Conservation (phyloP, 2,888 invertebrate genomes). For the Ectropis crepuscularia region DNA sequence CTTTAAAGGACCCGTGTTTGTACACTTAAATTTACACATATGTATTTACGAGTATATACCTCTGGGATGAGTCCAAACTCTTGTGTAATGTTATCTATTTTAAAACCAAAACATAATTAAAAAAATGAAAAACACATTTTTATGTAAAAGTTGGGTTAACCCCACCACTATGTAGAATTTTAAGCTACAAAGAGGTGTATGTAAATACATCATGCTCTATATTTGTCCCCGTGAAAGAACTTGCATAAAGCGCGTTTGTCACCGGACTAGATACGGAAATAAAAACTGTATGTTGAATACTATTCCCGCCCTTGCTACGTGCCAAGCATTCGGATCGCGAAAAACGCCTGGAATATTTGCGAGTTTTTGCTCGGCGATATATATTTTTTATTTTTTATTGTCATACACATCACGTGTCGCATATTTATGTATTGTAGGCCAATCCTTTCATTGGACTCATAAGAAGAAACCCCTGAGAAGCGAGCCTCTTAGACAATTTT, state of each 20-base stretch:
- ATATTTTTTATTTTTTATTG: constrained; percentile 23
- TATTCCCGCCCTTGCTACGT: constrained; percentile 61
- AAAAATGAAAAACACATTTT: no score
- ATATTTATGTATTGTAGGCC: constrained; percentile 24
- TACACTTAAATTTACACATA: no score
- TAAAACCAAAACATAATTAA: no score
- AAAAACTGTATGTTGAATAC: constrained; percentile 65
- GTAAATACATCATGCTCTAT: no score
- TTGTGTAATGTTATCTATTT: no score
- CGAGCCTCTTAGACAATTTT: no score
- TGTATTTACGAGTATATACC: no score
- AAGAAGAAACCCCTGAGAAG: not conserved
- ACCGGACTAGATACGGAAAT: constrained; percentile 51
- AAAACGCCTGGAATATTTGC: constrained; percentile 41
- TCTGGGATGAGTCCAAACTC: no score
- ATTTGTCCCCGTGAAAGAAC: constrained; percentile 26
- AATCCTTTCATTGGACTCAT: constrained; percentile 18
- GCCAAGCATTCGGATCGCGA: constrained; percentile 55
- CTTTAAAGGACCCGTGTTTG: no score
- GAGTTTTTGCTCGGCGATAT: constrained; percentile 28
- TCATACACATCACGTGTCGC: constrained; percentile 22
- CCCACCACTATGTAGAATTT: no score
- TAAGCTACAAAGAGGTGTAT: no score
- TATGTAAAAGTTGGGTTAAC: no score
- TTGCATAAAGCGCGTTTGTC: constrained; percentile 57